A percentile compares a stretch with the other conserved stretches of the same genome.
These are phyloP conservation scores for Drosophila saltans DNA, from an alignment of 1,140 invertebrate species.

Conservation along the genomic window DNA sequence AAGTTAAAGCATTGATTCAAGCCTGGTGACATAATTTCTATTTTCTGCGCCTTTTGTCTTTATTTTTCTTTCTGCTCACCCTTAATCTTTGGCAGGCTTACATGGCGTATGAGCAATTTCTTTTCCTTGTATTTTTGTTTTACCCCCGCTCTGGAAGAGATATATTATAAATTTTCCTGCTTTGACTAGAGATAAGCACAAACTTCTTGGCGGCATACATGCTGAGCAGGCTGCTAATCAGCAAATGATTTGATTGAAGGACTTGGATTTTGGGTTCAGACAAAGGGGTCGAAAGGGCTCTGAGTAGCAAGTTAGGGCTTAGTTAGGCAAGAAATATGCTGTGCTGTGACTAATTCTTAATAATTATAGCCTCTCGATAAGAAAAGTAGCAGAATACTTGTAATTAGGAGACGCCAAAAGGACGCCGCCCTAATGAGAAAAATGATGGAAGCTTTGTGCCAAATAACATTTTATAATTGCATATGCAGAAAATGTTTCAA, in stretches of 20 bases:
- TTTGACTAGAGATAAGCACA: constrained; percentile 43
- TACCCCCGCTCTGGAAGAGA: constrained; percentile 15
- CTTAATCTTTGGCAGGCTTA: constrained; percentile 28
- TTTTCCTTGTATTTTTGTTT: constrained; percentile 17
- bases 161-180: constrained; percentile 69
- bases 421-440: constrained; percentile 20
- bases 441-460: not conserved
- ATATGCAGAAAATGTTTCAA: constrained; percentile 22
- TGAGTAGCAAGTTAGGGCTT: not conserved
- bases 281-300: not conserved
- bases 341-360: constrained; percentile 63
- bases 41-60: constrained; percentile 13
- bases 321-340: constrained; percentile 63
- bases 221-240: constrained; percentile 70
- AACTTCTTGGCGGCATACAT: constrained; percentile 52
- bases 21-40: constrained; percentile 68
- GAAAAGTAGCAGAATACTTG: constrained; percentile 43
- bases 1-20: constrained; percentile 11
- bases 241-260: constrained; percentile 63
- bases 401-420: constrained; percentile 57
- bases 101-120: constrained; percentile 51
- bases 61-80: not conserved
- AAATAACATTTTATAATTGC: constrained; percentile 16
- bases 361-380: constrained; percentile 67
- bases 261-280: constrained; percentile 12